Base-by-base conservation (phyloP, 1,140 invertebrate genomes). In the Camponotus vicinus region DNA sequence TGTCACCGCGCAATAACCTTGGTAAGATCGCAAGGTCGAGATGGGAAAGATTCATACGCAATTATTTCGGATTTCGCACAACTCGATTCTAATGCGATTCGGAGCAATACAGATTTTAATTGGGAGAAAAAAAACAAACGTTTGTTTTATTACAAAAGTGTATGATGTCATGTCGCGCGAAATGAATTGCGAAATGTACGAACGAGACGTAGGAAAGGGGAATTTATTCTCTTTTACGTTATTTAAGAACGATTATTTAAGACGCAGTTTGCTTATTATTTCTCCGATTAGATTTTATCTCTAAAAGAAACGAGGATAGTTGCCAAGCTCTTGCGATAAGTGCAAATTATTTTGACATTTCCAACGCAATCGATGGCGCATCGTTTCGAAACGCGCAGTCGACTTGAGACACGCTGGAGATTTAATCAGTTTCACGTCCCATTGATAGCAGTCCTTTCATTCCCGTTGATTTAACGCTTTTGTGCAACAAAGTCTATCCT, bases 391-490 rank as follows among this genome's bases (percentile, higher is more conserved):
- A 79, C n/a, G 9, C 32, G 32, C 52, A 67, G 32, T 67, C 18
- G 42, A 18, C 27, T 79, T 34, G 15, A 66, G 21, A 64, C 59
- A 15, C n/a, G 61, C 45, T 34, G 64, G 5, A 27, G 34, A 80
- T 80, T 13, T 70, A 70, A 80, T 80, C 77, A 57, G 77, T 27
- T 80, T 40, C 77, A 37, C 77, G 77, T 52, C n/a, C n/a, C 77
- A 80, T 57, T 37, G 77, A 80, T 63, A 69, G 63, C 77, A 32
- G 34, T 80, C 77, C 64, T 80, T 70, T 80, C 77, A 80, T 80
- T 80, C 64, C 34, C 64, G 45, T 70, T 70, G 66, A 80, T 80
- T 80, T 80, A 80, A 80, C 8, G 64, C 64, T 40, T 67, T 80
- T 69, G 64, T 80, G 77, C 77, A 80, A 70, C 64, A 7, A 40